Evolutionary conservation across 2,888 invertebrate genomes (phyloP).

Genomic region (Ormyrus labotus): DNA sequence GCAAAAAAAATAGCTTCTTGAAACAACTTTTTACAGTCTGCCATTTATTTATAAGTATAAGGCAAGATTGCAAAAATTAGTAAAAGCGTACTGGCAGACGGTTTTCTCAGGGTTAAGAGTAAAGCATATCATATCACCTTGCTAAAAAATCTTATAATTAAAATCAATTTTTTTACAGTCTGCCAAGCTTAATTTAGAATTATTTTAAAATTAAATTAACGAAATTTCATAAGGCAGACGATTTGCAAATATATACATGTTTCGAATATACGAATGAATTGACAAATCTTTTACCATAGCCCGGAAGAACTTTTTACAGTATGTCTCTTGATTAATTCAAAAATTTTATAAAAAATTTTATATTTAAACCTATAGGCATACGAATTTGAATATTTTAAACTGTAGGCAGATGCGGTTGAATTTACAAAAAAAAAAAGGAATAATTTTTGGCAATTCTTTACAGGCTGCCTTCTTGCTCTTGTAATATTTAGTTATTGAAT

Average conservation of each 20-base stretch:
- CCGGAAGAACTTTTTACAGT: constrained; percentile 4
- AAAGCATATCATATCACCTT: no score
- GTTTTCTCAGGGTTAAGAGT: no score
- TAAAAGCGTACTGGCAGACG: no score
- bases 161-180: not conserved
- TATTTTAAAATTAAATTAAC: not conserved
- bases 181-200: not conserved
- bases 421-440: not conserved
- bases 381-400: not conserved
- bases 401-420: not conserved
- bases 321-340: not conserved
- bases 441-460: constrained; percentile 6
- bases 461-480: not conserved
- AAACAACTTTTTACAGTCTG: no score
- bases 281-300: not conserved
- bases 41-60: no score
- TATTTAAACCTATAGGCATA: not conserved
- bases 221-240: constrained; percentile 14
- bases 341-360: not conserved
- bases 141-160: no score
- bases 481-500: not conserved
- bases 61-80: no score
- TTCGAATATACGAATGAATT: not conserved
- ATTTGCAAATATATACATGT: not conserved
- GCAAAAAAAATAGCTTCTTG: no score